phyloP scores from a whole-genome alignment of 2,113 vertebrate species.

The Mustela lutreola region DNA sequence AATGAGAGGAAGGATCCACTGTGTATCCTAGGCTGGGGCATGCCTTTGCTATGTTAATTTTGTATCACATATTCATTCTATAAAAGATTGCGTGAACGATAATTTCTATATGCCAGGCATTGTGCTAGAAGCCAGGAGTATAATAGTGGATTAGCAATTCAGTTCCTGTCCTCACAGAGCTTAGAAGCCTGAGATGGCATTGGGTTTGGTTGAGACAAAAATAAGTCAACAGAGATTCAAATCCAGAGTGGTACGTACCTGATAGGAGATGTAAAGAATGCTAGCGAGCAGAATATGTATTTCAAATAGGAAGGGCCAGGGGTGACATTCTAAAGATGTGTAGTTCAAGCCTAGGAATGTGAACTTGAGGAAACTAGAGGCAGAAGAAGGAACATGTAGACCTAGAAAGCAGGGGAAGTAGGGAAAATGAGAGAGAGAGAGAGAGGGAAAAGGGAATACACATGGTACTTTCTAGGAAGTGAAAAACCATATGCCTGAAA shows the following conservation, averaged over 20 bases:
- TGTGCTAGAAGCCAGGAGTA: neutral
- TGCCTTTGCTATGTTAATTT: neutral
- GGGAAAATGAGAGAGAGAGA: neutral
- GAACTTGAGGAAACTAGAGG: neutral
- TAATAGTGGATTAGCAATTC: neutral
- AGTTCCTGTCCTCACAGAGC: neutral
- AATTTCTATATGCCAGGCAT: neutral
- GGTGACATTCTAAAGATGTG: neutral
- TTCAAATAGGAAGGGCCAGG: neutral
- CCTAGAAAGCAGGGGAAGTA: neutral
- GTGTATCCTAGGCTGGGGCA: neutral
- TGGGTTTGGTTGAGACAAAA: neutral
- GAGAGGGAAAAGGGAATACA: neutral
- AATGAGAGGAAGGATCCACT: neutral
- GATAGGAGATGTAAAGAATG: neutral
- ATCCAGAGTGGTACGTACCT: neutral
- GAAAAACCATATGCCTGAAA: neutral
- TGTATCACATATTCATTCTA: neutral
- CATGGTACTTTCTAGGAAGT: neutral
- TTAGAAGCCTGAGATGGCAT: neutral
- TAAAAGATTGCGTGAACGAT: neutral
- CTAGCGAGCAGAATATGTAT: neutral
- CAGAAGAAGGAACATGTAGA: neutral
- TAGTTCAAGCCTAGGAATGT: neutral
- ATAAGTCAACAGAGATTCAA: neutral